phyloP scores from a whole-genome alignment of 2,888 invertebrate species.

The Merodon equestris region DNA sequence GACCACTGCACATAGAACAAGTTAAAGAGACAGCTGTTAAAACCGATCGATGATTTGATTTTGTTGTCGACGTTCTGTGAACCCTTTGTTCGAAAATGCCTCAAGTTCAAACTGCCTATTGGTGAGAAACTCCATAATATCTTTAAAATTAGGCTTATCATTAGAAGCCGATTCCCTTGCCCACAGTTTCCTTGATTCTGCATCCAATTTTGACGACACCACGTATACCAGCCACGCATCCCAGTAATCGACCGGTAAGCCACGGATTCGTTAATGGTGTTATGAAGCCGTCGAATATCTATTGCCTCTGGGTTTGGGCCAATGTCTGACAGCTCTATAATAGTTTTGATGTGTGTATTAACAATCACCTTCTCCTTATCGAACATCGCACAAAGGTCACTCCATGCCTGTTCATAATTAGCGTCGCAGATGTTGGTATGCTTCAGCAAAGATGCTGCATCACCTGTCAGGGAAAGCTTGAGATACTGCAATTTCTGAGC shows the following conservation, averaged over 20 bases:
- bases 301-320: neutral
- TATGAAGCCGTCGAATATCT: conserved; percentile 1
- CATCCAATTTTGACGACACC: neutral
- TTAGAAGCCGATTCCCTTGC: neutral
- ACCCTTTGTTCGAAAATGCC: neutral
- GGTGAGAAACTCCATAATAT: neutral
- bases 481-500: neutral
- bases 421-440: conserved; percentile 2
- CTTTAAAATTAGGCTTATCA: neutral
- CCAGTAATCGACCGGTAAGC: conserved; percentile 2
- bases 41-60: conserved; percentile 2
- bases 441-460: neutral
- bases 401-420: too few relatives aligned
- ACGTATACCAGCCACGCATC: neutral
- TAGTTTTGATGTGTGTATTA: neutral
- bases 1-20: conserved; percentile 11
- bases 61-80: neutral
- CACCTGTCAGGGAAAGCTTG: neutral
- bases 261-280: conserved; percentile 6
- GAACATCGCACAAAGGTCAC: conserved; percentile 8
- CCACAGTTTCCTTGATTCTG: conserved; percentile 5
- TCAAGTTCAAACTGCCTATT: conserved; percentile 18
- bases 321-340: neutral
- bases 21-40: neutral
- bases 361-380: conserved; percentile 11